These are phyloP conservation scores for Cepphus grylle DNA, from an alignment of 2,113 vertebrate genomes.

Conservation along the genomic window DNA sequence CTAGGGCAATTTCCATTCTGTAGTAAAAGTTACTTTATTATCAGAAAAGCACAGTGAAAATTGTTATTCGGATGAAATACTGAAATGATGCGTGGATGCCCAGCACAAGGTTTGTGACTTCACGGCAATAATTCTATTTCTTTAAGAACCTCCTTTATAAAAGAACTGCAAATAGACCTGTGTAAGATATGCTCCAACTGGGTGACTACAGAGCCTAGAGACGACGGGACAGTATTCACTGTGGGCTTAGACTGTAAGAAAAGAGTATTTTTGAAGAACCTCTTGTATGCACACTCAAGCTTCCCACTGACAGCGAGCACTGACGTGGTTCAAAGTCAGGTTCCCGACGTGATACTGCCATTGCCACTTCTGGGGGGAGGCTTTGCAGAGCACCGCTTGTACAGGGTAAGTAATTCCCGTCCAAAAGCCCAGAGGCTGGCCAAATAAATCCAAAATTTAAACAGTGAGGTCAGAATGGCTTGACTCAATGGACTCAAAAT, in stretches of 20 bases:
- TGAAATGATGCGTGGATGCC: background rate
- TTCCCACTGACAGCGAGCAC: accelerated
- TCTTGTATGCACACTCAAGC: background rate
- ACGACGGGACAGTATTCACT: background rate
- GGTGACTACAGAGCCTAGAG: background rate
- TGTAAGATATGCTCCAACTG: background rate
- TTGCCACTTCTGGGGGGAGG: background rate
- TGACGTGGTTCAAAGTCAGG: background rate
- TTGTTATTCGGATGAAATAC: background rate
- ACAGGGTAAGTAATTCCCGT: background rate
- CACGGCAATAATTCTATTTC: background rate
- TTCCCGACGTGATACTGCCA: background rate
- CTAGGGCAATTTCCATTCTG: background rate
- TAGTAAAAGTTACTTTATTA: background rate
- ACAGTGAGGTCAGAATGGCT: background rate
- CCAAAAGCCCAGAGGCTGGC: background rate
- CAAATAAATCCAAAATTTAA: background rate
- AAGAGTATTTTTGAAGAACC: background rate
- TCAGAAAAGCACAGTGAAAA: background rate
- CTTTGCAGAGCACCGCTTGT: background rate
- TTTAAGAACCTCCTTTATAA: background rate
- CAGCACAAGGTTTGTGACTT: background rate
- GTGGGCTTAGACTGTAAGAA: background rate
- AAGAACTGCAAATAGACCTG: background rate
- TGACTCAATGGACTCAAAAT: background rate